These are phyloP conservation scores for Acipenser ruthenus DNA, from an alignment of 2,797 vertebrate species.

Conservation along the genomic window DNA sequence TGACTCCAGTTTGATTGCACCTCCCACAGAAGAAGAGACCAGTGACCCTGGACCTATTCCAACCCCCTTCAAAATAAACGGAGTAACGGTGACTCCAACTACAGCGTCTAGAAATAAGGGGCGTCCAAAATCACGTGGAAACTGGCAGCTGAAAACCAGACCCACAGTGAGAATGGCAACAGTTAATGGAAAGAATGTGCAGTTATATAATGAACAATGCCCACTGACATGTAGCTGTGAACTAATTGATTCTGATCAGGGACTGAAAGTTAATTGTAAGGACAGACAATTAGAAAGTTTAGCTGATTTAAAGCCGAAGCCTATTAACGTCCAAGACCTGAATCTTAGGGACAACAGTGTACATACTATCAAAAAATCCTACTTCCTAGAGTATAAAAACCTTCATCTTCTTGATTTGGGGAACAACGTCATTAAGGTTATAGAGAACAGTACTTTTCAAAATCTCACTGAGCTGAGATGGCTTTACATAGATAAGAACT, in stretches of 20 bases:
- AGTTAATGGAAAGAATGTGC: constrained; percentile 50
- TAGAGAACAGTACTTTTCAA: constrained; percentile 92
- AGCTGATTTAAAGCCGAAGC: constrained; percentile 80
- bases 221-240: constrained; percentile 84
- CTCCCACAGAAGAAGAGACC: constrained; percentile 89
- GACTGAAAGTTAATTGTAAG: constrained; percentile 93
- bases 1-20: constrained; percentile 86
- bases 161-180: constrained; percentile 70
- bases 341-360: constrained; percentile 94
- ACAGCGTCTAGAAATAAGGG: constrained; percentile 67
- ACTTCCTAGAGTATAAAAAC: constrained; percentile 82
- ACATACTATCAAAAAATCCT: constrained; percentile 81
- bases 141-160: constrained; percentile 91
- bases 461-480: constrained; percentile 85
- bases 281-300: constrained; percentile 87
- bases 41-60: constrained; percentile 71
- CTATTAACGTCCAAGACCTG: constrained; percentile 74
- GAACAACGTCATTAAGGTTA: constrained; percentile 86
- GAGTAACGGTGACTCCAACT: constrained; percentile 66
- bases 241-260: constrained; percentile 73
- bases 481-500: constrained; percentile 98
- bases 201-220: constrained; percentile 65
- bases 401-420: constrained; percentile 89
- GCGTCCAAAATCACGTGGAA: constrained; percentile 85
- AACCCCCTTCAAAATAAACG: constrained; percentile 75